These are phyloP conservation scores for Sigmodon hispidus DNA, from an alignment of 2,113 vertebrate genomes.

Conservation along the genomic window DNA sequence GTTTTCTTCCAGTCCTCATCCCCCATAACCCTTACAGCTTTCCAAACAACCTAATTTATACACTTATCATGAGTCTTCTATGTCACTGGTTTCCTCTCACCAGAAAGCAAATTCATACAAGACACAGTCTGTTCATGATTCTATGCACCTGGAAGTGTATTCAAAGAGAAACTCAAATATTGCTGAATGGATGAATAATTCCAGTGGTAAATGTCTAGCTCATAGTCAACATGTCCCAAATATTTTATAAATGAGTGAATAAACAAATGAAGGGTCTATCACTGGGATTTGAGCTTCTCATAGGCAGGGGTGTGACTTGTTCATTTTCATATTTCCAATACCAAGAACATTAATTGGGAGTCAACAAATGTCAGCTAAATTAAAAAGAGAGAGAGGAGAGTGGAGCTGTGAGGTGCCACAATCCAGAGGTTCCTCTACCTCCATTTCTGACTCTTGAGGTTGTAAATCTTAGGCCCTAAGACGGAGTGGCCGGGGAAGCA, in stretches of 20 bases:
- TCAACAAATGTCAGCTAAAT: neutral
- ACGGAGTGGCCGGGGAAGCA: neutral
- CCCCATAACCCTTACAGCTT: neutral
- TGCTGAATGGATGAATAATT: neutral
- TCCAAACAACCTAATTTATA: slow-evolving; percentile 38
- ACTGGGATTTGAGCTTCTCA: slow-evolving; percentile 4
- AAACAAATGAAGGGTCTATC: neutral
- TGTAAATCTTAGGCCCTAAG: neutral
- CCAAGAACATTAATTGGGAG: slow-evolving; percentile 29
- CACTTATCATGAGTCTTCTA: neutral
- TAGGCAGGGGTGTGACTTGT: neutral
- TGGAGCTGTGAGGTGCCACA: neutral
- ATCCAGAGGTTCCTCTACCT: neutral
- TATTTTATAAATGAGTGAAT: neutral
- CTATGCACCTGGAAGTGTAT: neutral
- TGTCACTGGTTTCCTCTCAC: neutral
- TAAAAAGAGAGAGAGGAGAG: neutral
- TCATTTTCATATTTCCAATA: neutral
- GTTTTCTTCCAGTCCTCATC: neutral
- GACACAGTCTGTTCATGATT: slow-evolving; percentile 23
- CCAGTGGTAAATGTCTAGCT: neutral
- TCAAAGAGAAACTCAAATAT: slow-evolving; percentile 13
- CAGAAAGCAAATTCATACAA: slow-evolving; percentile 45
- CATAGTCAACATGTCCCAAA: neutral
- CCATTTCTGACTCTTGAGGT: slow-evolving; percentile 16